Evolutionary conservation across 1,140 invertebrate species (phyloP), one percentile per base, ranked within the genome.

Genomic region (Drosophila pruinosa): DNA sequence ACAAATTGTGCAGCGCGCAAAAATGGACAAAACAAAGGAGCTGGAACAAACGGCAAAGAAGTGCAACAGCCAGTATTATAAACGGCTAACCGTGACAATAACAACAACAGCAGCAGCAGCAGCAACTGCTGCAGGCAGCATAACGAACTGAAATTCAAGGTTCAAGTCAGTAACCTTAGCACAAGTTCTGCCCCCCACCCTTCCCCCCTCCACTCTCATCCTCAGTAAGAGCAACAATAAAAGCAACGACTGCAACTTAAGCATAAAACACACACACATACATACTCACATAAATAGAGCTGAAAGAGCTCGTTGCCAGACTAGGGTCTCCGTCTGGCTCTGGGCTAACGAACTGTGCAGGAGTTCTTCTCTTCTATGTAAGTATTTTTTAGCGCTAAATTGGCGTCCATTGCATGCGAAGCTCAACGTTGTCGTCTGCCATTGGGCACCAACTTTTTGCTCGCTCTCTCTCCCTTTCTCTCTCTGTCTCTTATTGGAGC

Each of bases 81-180:
- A 81, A 77, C 73, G 78, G 80, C 74, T 70, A 74, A 74, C 63
- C 78, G 74, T 82, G 78, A 81, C 71, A 82, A 68, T 72, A 83
- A 34, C 31, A 50, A 62, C 26, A 58, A 6, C 28, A 50, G 38
- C 54, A 68, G 57, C 68, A 62, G 36, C 43, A 54, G 56, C 56
- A 68, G 47, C 53, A 31, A 43, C 39, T 47, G 64, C 58, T 69
- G 58, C 47, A 74, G 47, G 71, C 74, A 86, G 74, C 78, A 86
- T 78, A 88, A 86, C 78, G 74, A 86, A 86, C 82, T 78, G 34
- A 88, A 78, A 86, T 72, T 88, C 82, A 88, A 88, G 82, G 82
- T 88, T 88, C 82, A 82, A 88, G 82, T 88, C 82, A 88, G 82
- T 88, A 88, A 88, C 82, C 82, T 78, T 88, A 57, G 71, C 56